Base-by-base conservation (phyloP, 2,888 invertebrate species). In the Agriopis aurantiaria region DNA sequence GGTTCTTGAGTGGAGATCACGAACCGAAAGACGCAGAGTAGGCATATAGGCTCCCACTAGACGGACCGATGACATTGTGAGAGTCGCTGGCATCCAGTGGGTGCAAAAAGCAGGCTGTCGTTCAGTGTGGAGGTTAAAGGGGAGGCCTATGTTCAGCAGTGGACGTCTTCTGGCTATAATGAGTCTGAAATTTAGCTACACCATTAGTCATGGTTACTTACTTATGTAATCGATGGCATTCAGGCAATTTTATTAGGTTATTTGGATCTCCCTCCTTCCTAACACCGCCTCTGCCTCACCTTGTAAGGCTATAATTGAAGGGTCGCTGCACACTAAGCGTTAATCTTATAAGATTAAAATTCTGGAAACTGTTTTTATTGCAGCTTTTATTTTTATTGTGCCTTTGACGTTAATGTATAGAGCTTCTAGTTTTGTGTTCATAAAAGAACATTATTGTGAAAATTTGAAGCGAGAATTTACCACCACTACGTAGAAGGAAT, bases 251-350 rank as follows among this genome's bases (percentile, higher is more conserved):
- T 33, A 33, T 33, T 3, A 8, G 8, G n/a, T 49, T 49, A 8
- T 49, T 49, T 49, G 14, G 49, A n/a, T 14, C 49, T 49, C n/a
- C 43, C 49, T 8, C 52, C 45, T 17, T 57, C 33, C 46, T 48
- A 6, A 33, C 41, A 46, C 33, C 46, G 10, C 14, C 10, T 17
- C 49, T 68, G 60, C 51, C n/a, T 45, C 17, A 51, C 69, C 69
- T 68, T 69, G 59, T 63, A 68, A 68, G 70, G 71, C 68, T 66
- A 69, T 74, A 71, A 65, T 65, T 67, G 66, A 81, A 83, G 82
- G 81, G 79, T 75, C 68, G 61, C 66, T 72, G 75, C 76, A 75
- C 75, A 76, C 71, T 67, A 60, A 69, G 69, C 74, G 68, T 74
- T 72, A 62, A 65, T 68, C 65, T 66, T 69, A 68, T 60, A 68